Conservation (phyloP, 2,797 vertebrate species). For the Okamejei kenojei region DNA sequence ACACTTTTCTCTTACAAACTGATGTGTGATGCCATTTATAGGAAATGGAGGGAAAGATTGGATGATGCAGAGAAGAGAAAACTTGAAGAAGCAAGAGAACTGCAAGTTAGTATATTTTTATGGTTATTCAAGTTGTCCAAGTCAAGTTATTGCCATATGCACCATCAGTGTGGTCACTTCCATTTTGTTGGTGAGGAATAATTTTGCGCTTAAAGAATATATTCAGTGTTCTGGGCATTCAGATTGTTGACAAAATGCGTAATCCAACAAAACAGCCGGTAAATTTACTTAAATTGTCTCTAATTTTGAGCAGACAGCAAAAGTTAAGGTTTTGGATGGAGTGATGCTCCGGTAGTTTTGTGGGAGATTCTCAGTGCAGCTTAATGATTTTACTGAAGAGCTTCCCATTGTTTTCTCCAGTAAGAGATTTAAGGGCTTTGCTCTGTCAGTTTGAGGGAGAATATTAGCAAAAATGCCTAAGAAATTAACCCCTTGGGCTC, state of each 20-base stretch:
- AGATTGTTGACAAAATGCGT: not conserved
- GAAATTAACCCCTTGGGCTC: not conserved
- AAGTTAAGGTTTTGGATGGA: not conserved
- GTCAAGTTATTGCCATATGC: too few relatives aligned
- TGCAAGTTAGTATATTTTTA: constrained; percentile 64
- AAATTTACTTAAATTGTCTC: not conserved
- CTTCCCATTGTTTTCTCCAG: not conserved
- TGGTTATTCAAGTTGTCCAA: too few relatives aligned
- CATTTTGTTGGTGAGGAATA: not conserved
- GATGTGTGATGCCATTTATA: constrained; percentile 46
- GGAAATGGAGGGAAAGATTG: constrained; percentile 84
- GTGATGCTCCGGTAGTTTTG: not conserved
- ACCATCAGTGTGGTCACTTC: not conserved
- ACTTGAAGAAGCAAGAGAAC: constrained; percentile 76
- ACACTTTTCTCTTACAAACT: not conserved
- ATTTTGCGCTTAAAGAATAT: not conserved
- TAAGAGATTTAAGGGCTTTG: not conserved
- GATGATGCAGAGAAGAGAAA: constrained; percentile 86
- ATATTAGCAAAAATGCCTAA: not conserved
- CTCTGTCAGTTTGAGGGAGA: not conserved
- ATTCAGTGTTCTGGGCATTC: not conserved
- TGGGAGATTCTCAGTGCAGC: not conserved
- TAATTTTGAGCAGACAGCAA: not conserved
- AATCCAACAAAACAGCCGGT: not conserved
- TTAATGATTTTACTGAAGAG: not conserved